Base-by-base conservation (phyloP, 2,888 invertebrate genomes). In the Hermaeophaga mercurialis region DNA sequence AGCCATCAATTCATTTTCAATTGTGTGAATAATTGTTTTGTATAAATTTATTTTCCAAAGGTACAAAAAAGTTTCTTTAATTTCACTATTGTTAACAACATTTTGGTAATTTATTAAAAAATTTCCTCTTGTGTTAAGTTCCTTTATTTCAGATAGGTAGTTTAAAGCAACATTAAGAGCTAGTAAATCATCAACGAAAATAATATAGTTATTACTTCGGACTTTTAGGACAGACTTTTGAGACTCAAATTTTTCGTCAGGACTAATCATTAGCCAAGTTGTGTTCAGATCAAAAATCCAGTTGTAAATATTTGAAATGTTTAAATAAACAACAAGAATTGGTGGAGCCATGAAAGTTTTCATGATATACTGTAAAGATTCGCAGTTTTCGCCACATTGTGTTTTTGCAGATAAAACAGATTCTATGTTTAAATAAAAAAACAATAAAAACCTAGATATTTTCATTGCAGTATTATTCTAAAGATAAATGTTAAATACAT, bases 71-170 rank as follows among this genome's bases (percentile, higher is more conserved):
- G 15, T 14, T 15, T 38, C 14, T 8, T 14, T 19, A 22, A 36
- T 48, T 5, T 48, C 36, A 8, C 8, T 4, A 6, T n/a, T 0
- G n/a, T 22, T 19, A n/a, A 26, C 24, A 2, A 3, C 2, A 6
- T 9, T 24, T 14, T 48, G 47, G 15, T n/a, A 48, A 17, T 22
- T 36, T 14, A 48, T 36, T 9, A 48, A 14, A 48, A 48, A 36
- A 14, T 36, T 36, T 6, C 47, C 47, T 15, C 15, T 34, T 5
- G 14, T 34, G 22, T 48, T 36, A 24, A 48, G 4, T 36, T 22
- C 24, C 2, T 36, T 26, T 5, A 38, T 8, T 2, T 15, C 8
- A 24, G 14, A n/a, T 3, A 48, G 41, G 6, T 24, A 48, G n/a
- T 19, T 22, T 7, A 36, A 6, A 24, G 11, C 14, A 2, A n/a